Base-by-base conservation (phyloP, 2,113 vertebrate genomes). In the Pogonocichla stellata region DNA sequence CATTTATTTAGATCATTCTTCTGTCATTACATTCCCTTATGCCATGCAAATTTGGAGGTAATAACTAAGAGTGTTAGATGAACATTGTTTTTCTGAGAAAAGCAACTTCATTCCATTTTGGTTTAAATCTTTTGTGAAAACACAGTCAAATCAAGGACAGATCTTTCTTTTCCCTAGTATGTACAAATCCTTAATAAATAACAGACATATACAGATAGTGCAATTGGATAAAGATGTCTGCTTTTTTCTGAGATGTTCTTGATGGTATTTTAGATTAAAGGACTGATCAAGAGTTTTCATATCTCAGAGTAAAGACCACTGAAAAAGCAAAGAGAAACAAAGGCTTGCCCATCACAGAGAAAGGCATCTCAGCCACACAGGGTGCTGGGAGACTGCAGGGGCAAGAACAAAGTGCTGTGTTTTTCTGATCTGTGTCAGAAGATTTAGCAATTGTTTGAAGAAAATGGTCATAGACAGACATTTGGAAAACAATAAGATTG, bases 1-100 rank as follows among this genome's bases (percentile, higher is more conserved):
- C 94, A 96, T 90, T 97, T 96, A 94, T 96, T 97, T 82, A 93
- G 73, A 88, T 93, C 5, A 94, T 96, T 95, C 95, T 25, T 73
- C 67, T 95, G 26, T 86, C 73, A 84, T 91, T 92, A 54, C 43
- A 62, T 80, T 95, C 64, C 66, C 51, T 91, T 69, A 45, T 83
- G 58, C 36, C 18, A 36, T n/a, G 71, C 17, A 83, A 71, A 67
- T 50, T 57, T 70, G 14, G 58, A 95, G n/a, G 18, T 84, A 75
- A 94, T 81, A 95, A 96, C 91, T 81, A 70, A 36, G 34, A 53
- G 38, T 73, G 13, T n/a, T 70, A 81, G 26, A 80, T 13, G 2
- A 77, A 88, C 38, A 36, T 3, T 42, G 13, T 24, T 66, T 77
- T 70, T 70, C 47, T 86, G 56, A 89, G 71, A 47, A 86, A 83